phyloP scores from a whole-genome alignment of 2,797 vertebrate genomes.

The Sus cebifrons region DNA sequence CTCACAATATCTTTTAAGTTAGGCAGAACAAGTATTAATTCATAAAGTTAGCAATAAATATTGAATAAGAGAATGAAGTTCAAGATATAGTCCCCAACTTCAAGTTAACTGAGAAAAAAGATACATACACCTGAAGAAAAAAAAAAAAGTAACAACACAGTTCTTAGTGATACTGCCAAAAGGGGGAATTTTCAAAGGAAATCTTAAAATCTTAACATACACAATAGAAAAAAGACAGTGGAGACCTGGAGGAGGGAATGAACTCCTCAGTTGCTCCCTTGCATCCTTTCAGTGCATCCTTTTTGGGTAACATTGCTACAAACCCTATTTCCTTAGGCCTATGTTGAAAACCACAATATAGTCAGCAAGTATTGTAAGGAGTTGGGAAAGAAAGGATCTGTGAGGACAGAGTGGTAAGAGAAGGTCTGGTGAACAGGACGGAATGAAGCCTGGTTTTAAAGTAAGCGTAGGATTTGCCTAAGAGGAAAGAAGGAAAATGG shows the following conservation, averaged over 20 bases:
- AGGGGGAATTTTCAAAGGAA: slow-evolving; percentile 42
- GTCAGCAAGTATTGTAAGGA: neutral
- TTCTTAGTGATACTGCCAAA: neutral
- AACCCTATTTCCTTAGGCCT: neutral
- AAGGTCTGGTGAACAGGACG: neutral
- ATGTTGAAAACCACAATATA: neutral
- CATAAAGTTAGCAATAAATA: slow-evolving; percentile 61
- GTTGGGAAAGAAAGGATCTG: neutral
- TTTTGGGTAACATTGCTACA: neutral
- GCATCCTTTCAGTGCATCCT: neutral
- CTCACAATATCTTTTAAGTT: neutral
- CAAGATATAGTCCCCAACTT: neutral
- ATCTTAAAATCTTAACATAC: neutral
- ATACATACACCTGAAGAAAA: neutral
- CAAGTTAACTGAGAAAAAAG: slow-evolving; percentile 17
- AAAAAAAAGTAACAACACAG: neutral
- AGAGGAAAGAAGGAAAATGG: neutral
- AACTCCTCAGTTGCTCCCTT: neutral
- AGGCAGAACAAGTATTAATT: slow-evolving; percentile 43
- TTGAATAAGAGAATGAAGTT: slow-evolving; percentile 1
- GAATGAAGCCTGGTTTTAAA: neutral
- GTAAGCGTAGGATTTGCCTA: neutral
- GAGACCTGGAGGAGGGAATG: neutral
- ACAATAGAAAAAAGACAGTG: neutral
- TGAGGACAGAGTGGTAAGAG: neutral